phyloP scores from a whole-genome alignment of 2,113 vertebrate genomes.

The Odontophorus gujanensis region DNA sequence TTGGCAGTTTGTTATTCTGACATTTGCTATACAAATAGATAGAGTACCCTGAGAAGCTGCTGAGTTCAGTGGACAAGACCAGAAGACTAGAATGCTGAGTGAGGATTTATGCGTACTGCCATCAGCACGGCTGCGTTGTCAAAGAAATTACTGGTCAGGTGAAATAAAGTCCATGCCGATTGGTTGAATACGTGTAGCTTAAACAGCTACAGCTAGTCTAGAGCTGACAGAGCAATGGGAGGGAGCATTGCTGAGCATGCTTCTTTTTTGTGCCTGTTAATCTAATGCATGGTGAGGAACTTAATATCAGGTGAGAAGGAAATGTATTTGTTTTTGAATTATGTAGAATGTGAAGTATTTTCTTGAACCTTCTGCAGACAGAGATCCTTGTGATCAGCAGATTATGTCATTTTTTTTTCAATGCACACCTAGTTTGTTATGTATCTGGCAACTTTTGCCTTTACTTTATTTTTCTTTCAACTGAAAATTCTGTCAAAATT shows the following conservation, averaged over 20 bases:
- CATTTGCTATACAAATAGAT: not conserved
- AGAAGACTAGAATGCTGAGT: not conserved
- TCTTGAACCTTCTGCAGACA: not conserved
- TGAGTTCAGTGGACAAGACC: not conserved
- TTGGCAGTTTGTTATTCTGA: not conserved
- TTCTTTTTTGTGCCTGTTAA: not conserved
- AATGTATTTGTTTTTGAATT: not conserved
- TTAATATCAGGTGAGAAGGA: not conserved
- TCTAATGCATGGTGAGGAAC: not conserved
- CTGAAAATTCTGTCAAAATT: not conserved
- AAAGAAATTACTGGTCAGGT: not conserved
- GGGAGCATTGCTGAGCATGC: accelerated
- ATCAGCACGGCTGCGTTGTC: not conserved
- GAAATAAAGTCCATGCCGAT: not conserved
- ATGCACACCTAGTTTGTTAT: not conserved
- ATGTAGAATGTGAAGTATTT: not conserved
- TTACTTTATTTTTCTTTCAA: not conserved
- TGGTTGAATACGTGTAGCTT: not conserved
- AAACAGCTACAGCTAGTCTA: not conserved
- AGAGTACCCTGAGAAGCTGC: not conserved
- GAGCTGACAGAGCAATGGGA: not conserved
- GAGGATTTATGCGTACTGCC: not conserved
- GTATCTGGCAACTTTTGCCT: not conserved
- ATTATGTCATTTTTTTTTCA: not conserved
- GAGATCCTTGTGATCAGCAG: not conserved